These are phyloP conservation scores for Camptogramma bilineatum DNA, from an alignment of 2,888 invertebrate species.

Conservation along the genomic window DNA sequence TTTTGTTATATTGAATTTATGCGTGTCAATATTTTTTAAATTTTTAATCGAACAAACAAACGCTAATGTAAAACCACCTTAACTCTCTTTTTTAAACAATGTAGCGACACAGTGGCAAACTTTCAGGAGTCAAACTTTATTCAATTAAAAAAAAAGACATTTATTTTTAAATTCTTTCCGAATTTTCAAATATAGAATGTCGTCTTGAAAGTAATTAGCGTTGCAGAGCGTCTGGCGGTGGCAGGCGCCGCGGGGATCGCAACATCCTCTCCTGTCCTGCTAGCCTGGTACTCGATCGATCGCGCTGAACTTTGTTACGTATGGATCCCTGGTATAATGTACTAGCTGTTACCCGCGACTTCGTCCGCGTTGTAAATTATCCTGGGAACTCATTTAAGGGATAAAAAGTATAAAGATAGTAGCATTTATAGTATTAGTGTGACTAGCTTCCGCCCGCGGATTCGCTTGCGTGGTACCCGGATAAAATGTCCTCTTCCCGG, in stretches of 20 bases:
- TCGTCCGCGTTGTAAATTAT: too few species aligned
- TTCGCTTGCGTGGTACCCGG: too few species aligned
- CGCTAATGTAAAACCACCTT: neutral
- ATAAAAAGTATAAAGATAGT: too few species aligned
- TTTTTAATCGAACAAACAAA: neutral
- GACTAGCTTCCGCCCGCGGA: too few species aligned
- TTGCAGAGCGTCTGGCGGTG: constrained; percentile 33
- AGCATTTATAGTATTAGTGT: too few species aligned
- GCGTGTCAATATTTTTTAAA: too few species aligned
- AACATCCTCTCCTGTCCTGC: constrained; percentile 48
- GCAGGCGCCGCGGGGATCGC: constrained; percentile 36
- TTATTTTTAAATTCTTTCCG: constrained; percentile 8
- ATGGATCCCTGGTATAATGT: constrained; percentile 3
- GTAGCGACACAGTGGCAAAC: too few species aligned
- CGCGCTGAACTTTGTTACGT: constrained; percentile 23
- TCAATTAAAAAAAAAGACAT: neutral
- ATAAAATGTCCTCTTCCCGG: too few species aligned
- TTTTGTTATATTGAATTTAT: neutral
- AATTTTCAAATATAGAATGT: constrained; percentile 9
- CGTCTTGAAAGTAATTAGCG: constrained; percentile 41
- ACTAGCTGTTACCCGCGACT: neutral
- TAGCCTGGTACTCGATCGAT: constrained; percentile 59
- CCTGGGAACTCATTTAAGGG: too few species aligned
- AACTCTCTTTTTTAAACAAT: neutral
- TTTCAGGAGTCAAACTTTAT: too few species aligned